Evolutionary conservation across 2,113 vertebrate species (phyloP).

Genomic region (Epinephelus lanceolatus): DNA sequence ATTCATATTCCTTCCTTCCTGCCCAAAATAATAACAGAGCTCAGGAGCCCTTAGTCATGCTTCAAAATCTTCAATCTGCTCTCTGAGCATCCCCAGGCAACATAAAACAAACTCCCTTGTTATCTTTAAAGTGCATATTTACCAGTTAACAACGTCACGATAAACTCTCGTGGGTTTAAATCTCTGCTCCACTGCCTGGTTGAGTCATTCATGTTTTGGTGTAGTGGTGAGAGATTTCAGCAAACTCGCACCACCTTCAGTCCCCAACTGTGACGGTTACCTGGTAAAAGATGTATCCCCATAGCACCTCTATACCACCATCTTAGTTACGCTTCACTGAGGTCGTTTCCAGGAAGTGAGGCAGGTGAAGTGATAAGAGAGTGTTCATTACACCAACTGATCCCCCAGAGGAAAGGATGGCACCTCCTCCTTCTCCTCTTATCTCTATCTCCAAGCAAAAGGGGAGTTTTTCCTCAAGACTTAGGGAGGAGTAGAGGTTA

Average conservation of each 20-base stretch:
- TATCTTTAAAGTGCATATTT: slow-evolving; percentile 24
- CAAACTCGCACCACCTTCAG: not conserved
- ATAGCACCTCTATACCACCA: slow-evolving; percentile 3
- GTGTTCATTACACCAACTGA: slow-evolving; percentile 49
- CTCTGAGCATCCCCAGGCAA: not conserved
- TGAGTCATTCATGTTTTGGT: not conserved
- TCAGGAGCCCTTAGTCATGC: not conserved
- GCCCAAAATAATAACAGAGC: not conserved
- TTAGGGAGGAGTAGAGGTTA: slow-evolving; percentile 22
- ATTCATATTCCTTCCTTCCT: not conserved
- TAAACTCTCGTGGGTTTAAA: slow-evolving; percentile 3
- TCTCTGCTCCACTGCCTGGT: slow-evolving; percentile 2
- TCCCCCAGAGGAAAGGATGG: slow-evolving; percentile 29
- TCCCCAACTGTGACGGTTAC: slow-evolving; percentile 6
- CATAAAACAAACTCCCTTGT: slow-evolving; percentile 13
- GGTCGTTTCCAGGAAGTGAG: slow-evolving; percentile 50
- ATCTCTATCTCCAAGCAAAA: slow-evolving; percentile 40
- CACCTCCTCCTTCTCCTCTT: slow-evolving; percentile 18
- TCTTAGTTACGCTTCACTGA: slow-evolving; percentile 47
- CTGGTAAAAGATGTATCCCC: slow-evolving; percentile 34
- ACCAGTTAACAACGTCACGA: slow-evolving; percentile 7
- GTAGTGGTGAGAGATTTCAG: not conserved
- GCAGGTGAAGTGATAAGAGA: slow-evolving; percentile 29
- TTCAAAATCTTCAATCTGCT: slow-evolving; percentile 19
- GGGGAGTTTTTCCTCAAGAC: slow-evolving; percentile 10